Evolutionary conservation across 2,888 invertebrate genomes (phyloP), one percentile per base, ranked within the genome.

Genomic region (Cheilosia vulpina): DNA sequence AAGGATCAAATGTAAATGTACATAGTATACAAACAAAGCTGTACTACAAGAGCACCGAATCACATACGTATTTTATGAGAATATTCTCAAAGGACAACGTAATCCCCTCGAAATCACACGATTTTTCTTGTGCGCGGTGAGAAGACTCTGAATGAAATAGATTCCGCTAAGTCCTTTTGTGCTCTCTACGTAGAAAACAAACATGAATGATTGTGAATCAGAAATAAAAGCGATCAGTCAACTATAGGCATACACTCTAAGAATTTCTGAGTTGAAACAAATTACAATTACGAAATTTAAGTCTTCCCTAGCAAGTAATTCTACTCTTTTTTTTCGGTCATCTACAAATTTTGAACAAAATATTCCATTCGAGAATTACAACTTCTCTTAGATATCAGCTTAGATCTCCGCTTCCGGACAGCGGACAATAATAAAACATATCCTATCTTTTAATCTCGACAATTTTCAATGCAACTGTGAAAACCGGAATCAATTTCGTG

Each of bases 11-110:
- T 15, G 13, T 6, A 9, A 38, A n/a, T 38, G 21, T 52, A 7
- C 34, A 65, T 38, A 65, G n/a, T 52, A 52, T 24, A 52, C 52
- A 52, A 68, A 55, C 55, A 19, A 31, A 31, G 41, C 15, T 43
- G 15, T 43, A 15, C 43, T 31, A 55, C 31, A 55, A 45, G 15
- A 68, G 55, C 19, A 47, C 19, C 19, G 17, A 47, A 9, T 43
- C 31, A 15, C 19, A 43, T 27, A 68, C 38, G 5, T 41, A 38
- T 38, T 38, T 11, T 4, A 41, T 15, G 53, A 17, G 53, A 4
- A 1, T 21, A 4, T 31, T 31, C 31, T 31, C 9, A 24, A 55
- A 55, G 27, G 53, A 19, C 24, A 4, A 68, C 27, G 19, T 19
- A 38, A 19, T 41, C 47, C 11, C 24, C 38, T 15, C 13, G 17